These are phyloP conservation scores for Globia sparganii DNA, from an alignment of 2,888 invertebrate genomes.

Conservation along the genomic window DNA sequence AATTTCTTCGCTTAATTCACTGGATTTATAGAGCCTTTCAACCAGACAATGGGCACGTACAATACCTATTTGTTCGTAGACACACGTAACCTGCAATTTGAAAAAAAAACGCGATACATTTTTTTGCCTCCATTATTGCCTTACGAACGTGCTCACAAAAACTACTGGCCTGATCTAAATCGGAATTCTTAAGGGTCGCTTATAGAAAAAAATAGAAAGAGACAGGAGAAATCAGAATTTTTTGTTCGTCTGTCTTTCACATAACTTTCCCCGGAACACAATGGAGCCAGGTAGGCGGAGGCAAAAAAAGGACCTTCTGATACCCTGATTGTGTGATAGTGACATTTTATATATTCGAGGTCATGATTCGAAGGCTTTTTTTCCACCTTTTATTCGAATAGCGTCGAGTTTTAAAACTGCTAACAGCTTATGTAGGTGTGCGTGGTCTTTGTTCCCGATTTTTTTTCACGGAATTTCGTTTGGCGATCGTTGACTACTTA, in stretches of 20 bases:
- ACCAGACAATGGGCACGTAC: slow-evolving; percentile 74
- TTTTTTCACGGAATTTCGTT: slow-evolving; percentile 51
- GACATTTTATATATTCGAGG: slow-evolving; percentile 85
- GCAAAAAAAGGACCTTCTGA: slow-evolving; percentile 77
- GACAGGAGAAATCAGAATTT: slow-evolving; percentile 83
- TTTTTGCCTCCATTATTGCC: slow-evolving; percentile 69
- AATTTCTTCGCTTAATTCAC: slow-evolving; percentile 64
- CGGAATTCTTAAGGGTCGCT: slow-evolving; percentile 81
- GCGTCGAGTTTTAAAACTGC: slow-evolving; percentile 56
- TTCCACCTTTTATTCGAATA: slow-evolving; percentile 55
- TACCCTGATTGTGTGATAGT: slow-evolving; percentile 82
- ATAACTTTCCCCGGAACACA: slow-evolving; percentile 87
- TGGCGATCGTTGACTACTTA: slow-evolving; percentile 22
- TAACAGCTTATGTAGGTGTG: slow-evolving; percentile 53
- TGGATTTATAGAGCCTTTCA: slow-evolving; percentile 67
- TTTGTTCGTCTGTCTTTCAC: slow-evolving; percentile 84
- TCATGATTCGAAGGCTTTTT: slow-evolving; percentile 72
- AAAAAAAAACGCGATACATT: slow-evolving; percentile 78
- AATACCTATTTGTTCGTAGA: slow-evolving; percentile 76
- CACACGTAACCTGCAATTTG: slow-evolving; percentile 83
- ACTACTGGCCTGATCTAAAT: slow-evolving; percentile 82
- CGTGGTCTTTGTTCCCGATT: slow-evolving; percentile 52
- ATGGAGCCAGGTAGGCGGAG: slow-evolving; percentile 84
- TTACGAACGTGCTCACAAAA: slow-evolving; percentile 81
- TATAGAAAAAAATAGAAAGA: slow-evolving; percentile 76